Evolutionary conservation across 1,140 invertebrate genomes (phyloP).

Genomic region (Drosophila sturtevanti): DNA sequence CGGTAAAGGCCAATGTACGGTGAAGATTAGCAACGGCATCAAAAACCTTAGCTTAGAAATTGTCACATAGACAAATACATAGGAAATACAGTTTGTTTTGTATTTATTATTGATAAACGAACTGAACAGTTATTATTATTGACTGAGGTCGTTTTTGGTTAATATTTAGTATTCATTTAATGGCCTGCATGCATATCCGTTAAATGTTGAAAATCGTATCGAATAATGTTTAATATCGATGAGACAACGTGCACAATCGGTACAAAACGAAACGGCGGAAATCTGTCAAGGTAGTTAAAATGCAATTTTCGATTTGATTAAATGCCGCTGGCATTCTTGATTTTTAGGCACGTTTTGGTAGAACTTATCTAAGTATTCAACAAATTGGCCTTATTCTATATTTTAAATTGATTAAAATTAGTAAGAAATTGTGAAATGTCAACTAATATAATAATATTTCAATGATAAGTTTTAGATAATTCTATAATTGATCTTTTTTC

Average conservation of each 20-base stretch:
- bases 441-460: not conserved
- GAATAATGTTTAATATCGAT: not conserved
- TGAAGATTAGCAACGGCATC: slow-evolving; percentile 15
- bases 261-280: slow-evolving; percentile 23
- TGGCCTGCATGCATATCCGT: slow-evolving; percentile 49
- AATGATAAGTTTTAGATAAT: not conserved
- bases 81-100: slow-evolving; percentile 37
- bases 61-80: slow-evolving; percentile 26
- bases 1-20: slow-evolving; percentile 40
- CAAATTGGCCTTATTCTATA: not conserved
- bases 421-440: not conserved
- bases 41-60: slow-evolving; percentile 20
- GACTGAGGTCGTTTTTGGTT: slow-evolving; percentile 43
- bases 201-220: slow-evolving; percentile 24
- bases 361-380: slow-evolving; percentile 5
- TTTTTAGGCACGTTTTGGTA: slow-evolving; percentile 31
- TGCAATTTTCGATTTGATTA: slow-evolving; percentile 22
- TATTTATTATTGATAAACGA: slow-evolving; percentile 1
- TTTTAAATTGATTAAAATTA: not conserved
- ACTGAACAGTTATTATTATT: slow-evolving; percentile 38
- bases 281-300: slow-evolving; percentile 11
- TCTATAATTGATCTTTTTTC: not conserved
- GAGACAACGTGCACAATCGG: slow-evolving; percentile 27
- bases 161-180: slow-evolving; percentile 15
- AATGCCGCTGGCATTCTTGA: slow-evolving; percentile 6